A percentile compares a stretch with the other conserved stretches of the same genome.
Conservation (phyloP, 2,888 invertebrate species). For the Netelia virgata region DNA sequence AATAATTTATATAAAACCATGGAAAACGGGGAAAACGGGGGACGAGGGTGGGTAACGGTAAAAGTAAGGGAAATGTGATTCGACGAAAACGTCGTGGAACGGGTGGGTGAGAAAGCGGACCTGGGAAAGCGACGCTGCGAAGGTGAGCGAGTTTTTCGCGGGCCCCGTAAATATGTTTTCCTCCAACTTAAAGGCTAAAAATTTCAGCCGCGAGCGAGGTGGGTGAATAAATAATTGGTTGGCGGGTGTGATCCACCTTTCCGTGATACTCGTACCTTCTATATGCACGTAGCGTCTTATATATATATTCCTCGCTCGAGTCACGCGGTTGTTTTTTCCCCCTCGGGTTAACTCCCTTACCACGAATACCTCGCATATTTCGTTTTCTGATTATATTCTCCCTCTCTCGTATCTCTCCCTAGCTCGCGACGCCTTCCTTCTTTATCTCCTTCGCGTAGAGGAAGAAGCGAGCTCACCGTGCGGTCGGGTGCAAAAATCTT, state of each 20-base stretch:
- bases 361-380: constrained; percentile 67
- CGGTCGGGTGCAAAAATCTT: constrained; percentile 41
- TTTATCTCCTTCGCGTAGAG: constrained; percentile 29
- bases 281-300: neutral
- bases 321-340: constrained; percentile 54
- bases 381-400: constrained; percentile 59
- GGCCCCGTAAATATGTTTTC: constrained; percentile 1
- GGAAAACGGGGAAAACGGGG: neutral
- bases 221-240: constrained; percentile 80
- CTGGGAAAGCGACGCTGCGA: neutral
- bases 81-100: neutral
- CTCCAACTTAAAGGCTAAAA: constrained; percentile 70
- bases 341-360: constrained; percentile 39
- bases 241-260: constrained; percentile 79
- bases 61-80: constrained; percentile 26
- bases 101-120: constrained; percentile 34
- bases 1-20: constrained; percentile 47
- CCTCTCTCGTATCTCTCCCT: constrained; percentile 46
- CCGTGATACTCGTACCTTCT: constrained; percentile 74
- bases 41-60: constrained; percentile 4
- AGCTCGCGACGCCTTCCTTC: constrained; percentile 22
- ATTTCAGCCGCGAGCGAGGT: constrained; percentile 73
- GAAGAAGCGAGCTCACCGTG: constrained; percentile 46
- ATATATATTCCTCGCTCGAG: constrained; percentile 7
- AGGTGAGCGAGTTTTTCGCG: constrained; percentile 63